Evolutionary conservation across 2,797 vertebrate species (phyloP).

Genomic region (Enteromius afrohamiltoni): DNA sequence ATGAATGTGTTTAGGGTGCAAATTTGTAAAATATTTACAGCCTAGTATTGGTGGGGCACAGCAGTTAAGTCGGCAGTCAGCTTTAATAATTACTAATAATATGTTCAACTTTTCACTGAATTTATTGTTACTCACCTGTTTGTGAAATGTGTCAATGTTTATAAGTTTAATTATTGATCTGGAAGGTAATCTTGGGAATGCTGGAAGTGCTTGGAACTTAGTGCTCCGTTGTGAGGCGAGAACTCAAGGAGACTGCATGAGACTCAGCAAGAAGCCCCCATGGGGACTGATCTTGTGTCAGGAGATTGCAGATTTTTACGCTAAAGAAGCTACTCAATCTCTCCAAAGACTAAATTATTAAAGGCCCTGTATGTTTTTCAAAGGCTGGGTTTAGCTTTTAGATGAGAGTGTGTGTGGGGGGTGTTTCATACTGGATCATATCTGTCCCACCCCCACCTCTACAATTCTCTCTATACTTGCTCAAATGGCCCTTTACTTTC

Average conservation of each 20-base stretch:
- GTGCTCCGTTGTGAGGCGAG: slow-evolving; percentile 24
- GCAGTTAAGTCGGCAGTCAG: slow-evolving; percentile 82
- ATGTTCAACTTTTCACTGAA: slow-evolving; percentile 70
- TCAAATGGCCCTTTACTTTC: slow-evolving; percentile 81
- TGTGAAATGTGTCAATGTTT: slow-evolving; percentile 22
- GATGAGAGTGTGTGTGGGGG: slow-evolving; percentile 57
- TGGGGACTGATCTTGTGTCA: slow-evolving; percentile 79
- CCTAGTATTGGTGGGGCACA: slow-evolving; percentile 80
- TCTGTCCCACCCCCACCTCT: slow-evolving; percentile 65
- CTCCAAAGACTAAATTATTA: slow-evolving; percentile 81
- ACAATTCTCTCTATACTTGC: slow-evolving; percentile 63
- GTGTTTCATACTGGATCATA: slow-evolving; percentile 69
- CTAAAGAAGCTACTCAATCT: slow-evolving; percentile 82
- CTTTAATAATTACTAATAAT: slow-evolving; percentile 78
- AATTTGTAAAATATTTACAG: slow-evolving; percentile 86
- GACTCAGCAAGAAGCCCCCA: slow-evolving; percentile 61
- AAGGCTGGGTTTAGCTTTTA: slow-evolving; percentile 81
- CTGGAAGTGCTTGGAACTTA: slow-evolving; percentile 30
- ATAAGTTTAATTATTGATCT: slow-evolving; percentile 40
- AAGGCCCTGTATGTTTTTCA: slow-evolving; percentile 82
- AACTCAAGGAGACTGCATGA: slow-evolving; percentile 45
- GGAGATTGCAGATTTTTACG: slow-evolving; percentile 78
- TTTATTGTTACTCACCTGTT: slow-evolving; percentile 61
- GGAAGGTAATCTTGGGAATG: slow-evolving; percentile 33
- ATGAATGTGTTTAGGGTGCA: slow-evolving; percentile 84